Base-by-base conservation (phyloP, 2,888 invertebrate genomes). In the Oscheius myriophilus region DNA sequence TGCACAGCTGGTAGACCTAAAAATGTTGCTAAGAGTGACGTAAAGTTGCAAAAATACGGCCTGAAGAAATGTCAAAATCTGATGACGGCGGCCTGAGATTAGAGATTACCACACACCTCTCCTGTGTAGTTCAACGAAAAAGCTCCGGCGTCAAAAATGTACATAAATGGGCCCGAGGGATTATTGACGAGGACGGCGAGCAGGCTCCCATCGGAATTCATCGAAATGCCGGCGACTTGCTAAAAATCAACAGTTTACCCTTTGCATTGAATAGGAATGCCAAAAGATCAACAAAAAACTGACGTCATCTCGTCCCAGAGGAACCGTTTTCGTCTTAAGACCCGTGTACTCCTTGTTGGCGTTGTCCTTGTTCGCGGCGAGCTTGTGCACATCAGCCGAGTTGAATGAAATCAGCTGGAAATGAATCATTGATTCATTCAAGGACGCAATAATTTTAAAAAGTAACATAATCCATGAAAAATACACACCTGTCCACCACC, bases 201-300 rank as follows among this genome's bases (percentile, higher is more conserved):
- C n/a, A 79, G 71, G 1, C 71, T 79, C 16, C 80, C 80, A 58
- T 78, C 72, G 21, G 71, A 77, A 69, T 75, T 77, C 12, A 72
- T 46, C 33, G 71, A 67, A 33, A 75, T 59, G 26, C 67, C 69
- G n/a, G 70, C 65, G 41, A 73, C 69, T 42, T 63, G 51, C 63
- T 53, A 63, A 63, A 58, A 58, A 7, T 42, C 18, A 9, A 11
- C n/a, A 39, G 2, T 1, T 43, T 14, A 7, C 18, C 11, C 33
- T 33, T 33, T 33, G 9, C 12, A 43, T 6, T 3, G 4, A 21
- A 21, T 6, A 2, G 49, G 3, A 49, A n/a, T 21, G n/a, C 4
- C 12, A 58, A 33, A 53, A 45, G 18, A 33, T 46, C 25, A 53
- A 33, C 39, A 41, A 53, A n/a, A 45, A 11, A 55, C 53, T 16